Percentiles rank a stretch among this genome's conserved stretches.
Evolutionary conservation across 2,888 invertebrate species (phyloP).

Genomic region (Rhagonycha fulva): DNA sequence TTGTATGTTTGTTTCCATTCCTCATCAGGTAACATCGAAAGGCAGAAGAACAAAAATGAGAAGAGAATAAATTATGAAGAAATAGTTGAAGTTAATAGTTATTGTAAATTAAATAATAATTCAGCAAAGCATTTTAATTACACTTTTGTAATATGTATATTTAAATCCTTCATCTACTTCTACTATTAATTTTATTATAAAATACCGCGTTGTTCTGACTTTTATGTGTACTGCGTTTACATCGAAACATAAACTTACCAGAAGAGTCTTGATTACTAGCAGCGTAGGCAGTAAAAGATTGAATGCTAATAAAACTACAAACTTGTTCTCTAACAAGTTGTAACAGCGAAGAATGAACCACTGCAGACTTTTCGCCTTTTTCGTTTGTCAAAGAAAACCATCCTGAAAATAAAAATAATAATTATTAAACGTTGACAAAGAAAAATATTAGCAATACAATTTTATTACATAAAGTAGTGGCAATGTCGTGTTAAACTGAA

Average conservation of each 20-base stretch:
- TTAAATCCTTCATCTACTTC: not conserved
- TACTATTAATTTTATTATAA: not conserved
- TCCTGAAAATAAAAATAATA: constrained; percentile 55
- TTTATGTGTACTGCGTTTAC: not conserved
- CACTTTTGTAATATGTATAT: not conserved
- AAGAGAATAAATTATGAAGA: not conserved
- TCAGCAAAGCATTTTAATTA: not conserved
- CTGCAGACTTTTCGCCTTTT: constrained; percentile 68
- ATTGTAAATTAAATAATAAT: not conserved
- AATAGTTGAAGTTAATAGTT: not conserved
- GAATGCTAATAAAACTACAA: constrained; percentile 66
- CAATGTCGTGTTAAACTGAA: not conserved
- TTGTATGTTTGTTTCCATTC: not conserved
- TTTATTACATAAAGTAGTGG: not conserved
- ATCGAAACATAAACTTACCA: constrained; percentile 38
- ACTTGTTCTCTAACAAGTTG: constrained; percentile 72
- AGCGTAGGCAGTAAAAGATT: constrained; percentile 65
- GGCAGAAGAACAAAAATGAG: no score
- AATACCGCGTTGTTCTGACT: not conserved
- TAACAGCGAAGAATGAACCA: constrained; percentile 66
- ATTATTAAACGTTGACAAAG: not conserved
- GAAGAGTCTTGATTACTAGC: constrained; percentile 47
- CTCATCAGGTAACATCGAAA: not conserved
- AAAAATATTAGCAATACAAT: not conserved
- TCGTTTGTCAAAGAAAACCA: constrained; percentile 73